phyloP scores from a whole-genome alignment of 2,888 invertebrate genomes.

The Drosophila acutilabella region DNA sequence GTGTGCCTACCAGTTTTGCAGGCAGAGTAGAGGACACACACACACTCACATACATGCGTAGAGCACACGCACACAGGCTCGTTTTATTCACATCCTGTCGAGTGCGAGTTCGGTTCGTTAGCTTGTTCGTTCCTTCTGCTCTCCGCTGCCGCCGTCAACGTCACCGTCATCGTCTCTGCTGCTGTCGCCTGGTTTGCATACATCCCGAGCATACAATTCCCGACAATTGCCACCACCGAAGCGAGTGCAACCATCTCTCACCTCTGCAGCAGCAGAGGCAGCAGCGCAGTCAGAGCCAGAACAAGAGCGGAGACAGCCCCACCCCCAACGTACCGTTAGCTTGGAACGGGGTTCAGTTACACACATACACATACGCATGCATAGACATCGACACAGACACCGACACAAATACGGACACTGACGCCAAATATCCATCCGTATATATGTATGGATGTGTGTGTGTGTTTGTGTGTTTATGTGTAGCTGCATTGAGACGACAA shows the following conservation, averaged over 20 bases:
- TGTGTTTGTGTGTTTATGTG: slow-evolving; percentile 2
- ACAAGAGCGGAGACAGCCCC: slow-evolving; percentile 27
- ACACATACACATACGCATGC: slow-evolving; percentile 14
- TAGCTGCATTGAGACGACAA: slow-evolving; percentile 73
- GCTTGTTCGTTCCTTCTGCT: slow-evolving; percentile 62
- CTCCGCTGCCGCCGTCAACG: slow-evolving; percentile 12
- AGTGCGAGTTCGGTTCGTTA: slow-evolving; percentile 69
- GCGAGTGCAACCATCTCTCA: slow-evolving; percentile 64
- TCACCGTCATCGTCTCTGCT: slow-evolving; percentile 12
- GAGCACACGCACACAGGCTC: slow-evolving; percentile 43
- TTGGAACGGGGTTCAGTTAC: slow-evolving; percentile 40
- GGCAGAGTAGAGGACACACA: slow-evolving; percentile 34
- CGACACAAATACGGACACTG: slow-evolving; percentile 37
- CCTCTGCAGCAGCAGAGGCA: slow-evolving; percentile 30
- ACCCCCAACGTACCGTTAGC: slow-evolving; percentile 66
- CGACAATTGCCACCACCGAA: slow-evolving; percentile 79
- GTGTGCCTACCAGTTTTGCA: slow-evolving; percentile 52
- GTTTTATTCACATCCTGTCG: slow-evolving; percentile 77
- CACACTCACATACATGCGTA: slow-evolving; percentile 1
- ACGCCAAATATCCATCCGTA: background rate
- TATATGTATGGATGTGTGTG: background rate
- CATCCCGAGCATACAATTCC: slow-evolving; percentile 35
- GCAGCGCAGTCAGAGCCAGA: slow-evolving; percentile 35
- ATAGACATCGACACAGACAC: slow-evolving; percentile 36
- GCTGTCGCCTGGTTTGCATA: slow-evolving; percentile 62